phyloP scores from a whole-genome alignment of 30 jellyfish, hydroid and myxozoan species.

The Pelagia noctiluca region DNA sequence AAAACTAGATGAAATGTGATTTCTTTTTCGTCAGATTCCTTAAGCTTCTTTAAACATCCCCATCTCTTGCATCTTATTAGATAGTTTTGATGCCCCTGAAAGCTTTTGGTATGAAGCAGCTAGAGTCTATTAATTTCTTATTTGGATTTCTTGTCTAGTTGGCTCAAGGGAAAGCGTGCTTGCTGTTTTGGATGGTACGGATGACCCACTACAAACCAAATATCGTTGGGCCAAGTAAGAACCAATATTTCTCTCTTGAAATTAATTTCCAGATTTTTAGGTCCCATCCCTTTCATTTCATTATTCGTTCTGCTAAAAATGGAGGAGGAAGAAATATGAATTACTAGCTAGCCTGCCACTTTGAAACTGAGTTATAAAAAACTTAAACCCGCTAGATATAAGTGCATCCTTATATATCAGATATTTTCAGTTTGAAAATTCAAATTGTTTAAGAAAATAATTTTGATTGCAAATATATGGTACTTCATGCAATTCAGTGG shows the following conservation, averaged over 20 bases:
- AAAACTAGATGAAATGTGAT: no score
- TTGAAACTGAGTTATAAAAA: background rate
- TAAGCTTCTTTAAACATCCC: no score
- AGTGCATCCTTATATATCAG: background rate
- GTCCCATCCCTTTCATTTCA: background rate
- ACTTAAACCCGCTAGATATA: background rate
- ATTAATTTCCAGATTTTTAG: background rate
- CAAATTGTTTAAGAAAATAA: no score
- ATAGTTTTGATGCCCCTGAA: background rate
- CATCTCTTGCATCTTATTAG: no score
- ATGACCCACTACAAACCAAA: constrained; percentile 79
- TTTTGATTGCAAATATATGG: no score
- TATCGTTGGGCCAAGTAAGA: constrained; percentile 86
- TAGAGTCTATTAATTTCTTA: background rate
- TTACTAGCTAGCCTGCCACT: no score
- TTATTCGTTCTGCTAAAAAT: background rate
- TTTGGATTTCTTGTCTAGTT: constrained; percentile 40
- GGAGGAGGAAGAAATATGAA: no score
- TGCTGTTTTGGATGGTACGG: constrained; percentile 91
- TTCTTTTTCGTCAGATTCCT: no score
- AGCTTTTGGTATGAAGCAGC: background rate
- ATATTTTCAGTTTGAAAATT: background rate
- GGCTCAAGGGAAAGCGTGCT: constrained; percentile 77
- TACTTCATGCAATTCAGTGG: no score
- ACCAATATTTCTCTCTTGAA: background rate